phyloP scores from a whole-genome alignment of 1,140 invertebrate species.

The Rhizoglyphus robini region DNA sequence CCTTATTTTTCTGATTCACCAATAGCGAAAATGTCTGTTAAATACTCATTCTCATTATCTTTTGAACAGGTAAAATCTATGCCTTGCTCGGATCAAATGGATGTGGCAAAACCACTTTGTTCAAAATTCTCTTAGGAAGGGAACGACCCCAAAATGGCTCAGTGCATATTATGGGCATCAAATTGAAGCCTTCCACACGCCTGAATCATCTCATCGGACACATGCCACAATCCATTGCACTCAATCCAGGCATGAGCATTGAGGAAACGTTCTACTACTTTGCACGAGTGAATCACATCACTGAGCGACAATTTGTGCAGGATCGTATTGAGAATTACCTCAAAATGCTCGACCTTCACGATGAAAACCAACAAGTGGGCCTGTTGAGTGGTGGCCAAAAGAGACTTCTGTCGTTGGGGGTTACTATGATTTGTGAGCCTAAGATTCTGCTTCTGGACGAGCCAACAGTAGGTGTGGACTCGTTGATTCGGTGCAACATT shows the following conservation, averaged over 20 bases:
- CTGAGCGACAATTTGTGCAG: constrained; percentile 14
- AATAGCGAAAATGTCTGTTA: no score
- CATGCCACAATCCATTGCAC: constrained; percentile 76
- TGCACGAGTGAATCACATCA: constrained; percentile 84
- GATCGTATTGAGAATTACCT: constrained; percentile 63
- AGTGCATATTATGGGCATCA: constrained; percentile 6
- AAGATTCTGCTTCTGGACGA: constrained; percentile 16
- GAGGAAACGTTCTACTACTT: constrained; percentile 88
- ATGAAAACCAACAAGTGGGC: background rate
- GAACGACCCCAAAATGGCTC: background rate
- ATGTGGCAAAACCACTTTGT: constrained; percentile 40
- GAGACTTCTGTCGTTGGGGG: constrained; percentile 75
- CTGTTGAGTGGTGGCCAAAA: constrained; percentile 66
- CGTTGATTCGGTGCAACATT: constrained; percentile 70
- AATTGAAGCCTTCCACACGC: constrained; percentile 34
- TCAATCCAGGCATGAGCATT: constrained; percentile 87
- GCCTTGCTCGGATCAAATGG: constrained; percentile 59
- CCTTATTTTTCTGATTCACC: no score
- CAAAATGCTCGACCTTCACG: constrained; percentile 22
- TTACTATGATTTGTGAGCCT: constrained; percentile 61
- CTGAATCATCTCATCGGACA: constrained; percentile 68
- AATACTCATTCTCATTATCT: background rate
- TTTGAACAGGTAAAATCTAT: constrained; percentile 37
- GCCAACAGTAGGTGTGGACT: constrained; percentile 72
- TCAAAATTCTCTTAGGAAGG: constrained; percentile 30